Evolutionary conservation across 2,888 invertebrate species (phyloP), one percentile per base, ranked within the genome.

Genomic region (Brachyptera putata): DNA sequence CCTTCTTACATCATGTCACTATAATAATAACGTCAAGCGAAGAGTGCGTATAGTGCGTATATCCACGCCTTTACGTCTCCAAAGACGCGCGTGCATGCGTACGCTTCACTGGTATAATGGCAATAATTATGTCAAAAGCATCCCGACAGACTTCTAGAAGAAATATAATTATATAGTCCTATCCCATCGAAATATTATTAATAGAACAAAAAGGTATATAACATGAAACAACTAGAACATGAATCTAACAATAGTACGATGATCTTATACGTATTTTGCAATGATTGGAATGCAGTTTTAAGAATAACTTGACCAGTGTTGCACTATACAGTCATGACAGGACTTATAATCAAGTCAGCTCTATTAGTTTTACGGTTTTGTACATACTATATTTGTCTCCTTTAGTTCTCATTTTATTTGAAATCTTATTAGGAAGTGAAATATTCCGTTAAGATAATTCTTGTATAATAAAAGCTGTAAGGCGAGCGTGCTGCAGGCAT

Each of bases 381-480:
- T n/a, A n/a, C 11, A 30, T 30, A 5, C 30, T 7, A 5, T 30
- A 7, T 30, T 30, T 30, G 30, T 30, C 30, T 11, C 5, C 11
- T 11, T 11, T 11, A 30, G 30, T 30, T 30, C 30, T 30, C 21
- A 46, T 46, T 24, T 46, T 21, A 46, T 24, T 22, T 46, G 21
- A 46, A 30, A 7, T 30, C 24, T 46, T 21, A 46, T 46, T 21
- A n/a, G 24, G 22, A 46, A 46, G 46, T 46, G 46, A 46, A 46
- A 46, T 46, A 46, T 46, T 46, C 46, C 46, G 46, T 46, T 46
- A 46, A 46, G 46, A 46, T 46, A 24, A 46, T 46, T 46, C 24
- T 46, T 16, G n/a, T 22, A 4, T 46, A 46, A 46, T 16, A n/a
- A n/a, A n/a, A n/a, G n/a, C 46, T 21, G 46, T 24, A 21, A 24